Evolutionary conservation across 2,888 invertebrate genomes (phyloP).

Genomic region (Malacosoma neustria): DNA sequence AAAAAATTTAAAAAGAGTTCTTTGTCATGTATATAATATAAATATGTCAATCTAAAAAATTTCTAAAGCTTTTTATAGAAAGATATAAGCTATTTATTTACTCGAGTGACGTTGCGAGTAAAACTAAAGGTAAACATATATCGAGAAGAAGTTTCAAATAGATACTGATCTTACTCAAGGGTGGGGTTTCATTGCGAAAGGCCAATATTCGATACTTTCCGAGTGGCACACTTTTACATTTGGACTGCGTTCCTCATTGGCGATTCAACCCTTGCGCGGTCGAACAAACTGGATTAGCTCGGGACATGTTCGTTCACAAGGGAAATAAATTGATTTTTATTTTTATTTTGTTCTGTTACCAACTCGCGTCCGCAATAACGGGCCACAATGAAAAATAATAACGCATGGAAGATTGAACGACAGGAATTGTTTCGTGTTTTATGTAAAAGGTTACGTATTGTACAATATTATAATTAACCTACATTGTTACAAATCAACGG

Average conservation of each 20-base stretch:
- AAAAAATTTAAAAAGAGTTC: no score
- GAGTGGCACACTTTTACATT: slow-evolving; percentile 59
- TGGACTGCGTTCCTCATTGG: slow-evolving; percentile 64
- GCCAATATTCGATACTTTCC: slow-evolving; percentile 57
- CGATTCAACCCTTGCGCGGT: slow-evolving; percentile 71
- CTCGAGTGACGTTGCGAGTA: no score
- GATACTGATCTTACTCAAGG: slow-evolving; percentile 41
- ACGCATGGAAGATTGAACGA: slow-evolving; percentile 41
- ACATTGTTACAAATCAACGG: background rate
- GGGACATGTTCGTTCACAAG: slow-evolving; percentile 66
- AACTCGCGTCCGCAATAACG: slow-evolving; percentile 54
- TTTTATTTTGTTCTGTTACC: slow-evolving; percentile 53
- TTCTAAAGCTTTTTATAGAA: no score
- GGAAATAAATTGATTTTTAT: slow-evolving; percentile 71
- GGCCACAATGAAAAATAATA: slow-evolving; percentile 60
- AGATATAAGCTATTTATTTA: no score
- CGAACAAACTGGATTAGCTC: slow-evolving; percentile 70
- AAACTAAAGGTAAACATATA: slow-evolving; percentile 20
- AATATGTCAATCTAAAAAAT: no score
- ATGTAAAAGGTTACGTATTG: slow-evolving; percentile 14
- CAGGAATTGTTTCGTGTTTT: slow-evolving; percentile 23
- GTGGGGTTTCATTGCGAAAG: slow-evolving; percentile 48
- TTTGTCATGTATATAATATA: no score
- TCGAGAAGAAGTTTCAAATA: slow-evolving; percentile 47
- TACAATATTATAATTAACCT: slow-evolving; percentile 5